Evolutionary conservation across 2,888 invertebrate genomes (phyloP).

Genomic region (Tetragnatha montana): DNA sequence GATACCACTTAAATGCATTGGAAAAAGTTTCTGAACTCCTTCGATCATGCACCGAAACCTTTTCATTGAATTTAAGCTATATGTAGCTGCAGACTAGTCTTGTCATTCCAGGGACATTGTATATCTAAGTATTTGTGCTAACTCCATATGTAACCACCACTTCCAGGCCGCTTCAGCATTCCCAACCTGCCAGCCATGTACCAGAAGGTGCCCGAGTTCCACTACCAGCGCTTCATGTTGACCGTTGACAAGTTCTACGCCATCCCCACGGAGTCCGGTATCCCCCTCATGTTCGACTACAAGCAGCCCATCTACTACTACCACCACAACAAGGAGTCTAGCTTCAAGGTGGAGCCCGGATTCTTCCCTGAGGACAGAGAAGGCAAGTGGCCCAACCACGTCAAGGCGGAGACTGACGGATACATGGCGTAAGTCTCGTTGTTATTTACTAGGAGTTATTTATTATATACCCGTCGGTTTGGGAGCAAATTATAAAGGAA

Average conservation of each 20-base stretch:
- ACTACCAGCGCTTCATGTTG: constrained; percentile 60
- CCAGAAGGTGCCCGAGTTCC: constrained; percentile 40
- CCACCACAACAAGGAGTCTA: constrained; percentile 68
- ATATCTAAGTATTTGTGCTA: no score
- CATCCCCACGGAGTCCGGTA: constrained; percentile 65
- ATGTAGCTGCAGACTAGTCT: no score
- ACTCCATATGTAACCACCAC: no score
- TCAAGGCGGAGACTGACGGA: constrained; percentile 66
- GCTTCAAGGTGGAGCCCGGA: constrained; percentile 70
- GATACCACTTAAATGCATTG: no score
- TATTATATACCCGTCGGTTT: no score
- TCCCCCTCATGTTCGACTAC: constrained; percentile 66
- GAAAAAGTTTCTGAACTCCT: no score
- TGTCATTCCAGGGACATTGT: no score
- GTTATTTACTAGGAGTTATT: no score
- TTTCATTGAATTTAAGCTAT: no score
- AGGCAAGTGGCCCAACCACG: constrained; percentile 66
- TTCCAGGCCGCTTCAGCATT: constrained; percentile 60
- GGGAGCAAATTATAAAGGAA: no score
- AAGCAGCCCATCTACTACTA: constrained; percentile 61
- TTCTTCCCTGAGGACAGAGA: constrained; percentile 72
- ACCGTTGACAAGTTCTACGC: constrained; percentile 57
- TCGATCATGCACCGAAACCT: no score
- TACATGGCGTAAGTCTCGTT: constrained; percentile 70
- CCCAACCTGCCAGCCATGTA: constrained; percentile 63